phyloP scores from a whole-genome alignment of 2,113 vertebrate species.

The Irena cyanogastra region DNA sequence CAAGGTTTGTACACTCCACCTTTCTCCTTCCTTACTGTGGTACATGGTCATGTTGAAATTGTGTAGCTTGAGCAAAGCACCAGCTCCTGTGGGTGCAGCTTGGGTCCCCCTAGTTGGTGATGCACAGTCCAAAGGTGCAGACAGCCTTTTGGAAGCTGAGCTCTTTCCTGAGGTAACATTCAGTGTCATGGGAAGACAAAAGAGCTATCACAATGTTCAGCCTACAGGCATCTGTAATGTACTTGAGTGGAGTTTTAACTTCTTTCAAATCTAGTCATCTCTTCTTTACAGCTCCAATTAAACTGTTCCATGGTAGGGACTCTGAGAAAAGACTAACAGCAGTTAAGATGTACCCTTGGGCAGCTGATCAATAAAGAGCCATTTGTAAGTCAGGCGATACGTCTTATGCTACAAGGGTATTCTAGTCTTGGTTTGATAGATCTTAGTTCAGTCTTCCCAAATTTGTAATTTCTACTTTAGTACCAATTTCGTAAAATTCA shows the following conservation, averaged over 20 bases:
- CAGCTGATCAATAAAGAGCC: not conserved
- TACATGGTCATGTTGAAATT: fast-evolving
- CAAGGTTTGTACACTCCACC: slow-evolving; percentile 82
- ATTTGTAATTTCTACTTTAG: not conserved
- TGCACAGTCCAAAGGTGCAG: not conserved
- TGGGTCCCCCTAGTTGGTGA: not conserved
- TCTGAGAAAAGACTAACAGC: not conserved
- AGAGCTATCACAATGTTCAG: not conserved
- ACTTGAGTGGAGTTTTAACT: not conserved
- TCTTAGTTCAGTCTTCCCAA: not conserved
- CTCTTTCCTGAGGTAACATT: not conserved
- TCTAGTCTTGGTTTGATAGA: not conserved
- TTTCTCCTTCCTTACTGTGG: not conserved
- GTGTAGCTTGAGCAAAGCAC: not conserved
- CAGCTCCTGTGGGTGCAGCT: not conserved
- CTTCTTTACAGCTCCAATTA: not conserved
- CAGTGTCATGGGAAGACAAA: not conserved
- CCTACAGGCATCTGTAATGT: not conserved
- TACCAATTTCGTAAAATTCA: not conserved
- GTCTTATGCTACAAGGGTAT: not conserved
- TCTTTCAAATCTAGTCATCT: not conserved
- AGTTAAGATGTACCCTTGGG: not conserved
- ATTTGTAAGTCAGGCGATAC: not conserved
- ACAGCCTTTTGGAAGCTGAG: not conserved
- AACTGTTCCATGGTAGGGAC: not conserved